phyloP scores from a whole-genome alignment of 2,113 vertebrate species.

The Quiscalus mexicanus region DNA sequence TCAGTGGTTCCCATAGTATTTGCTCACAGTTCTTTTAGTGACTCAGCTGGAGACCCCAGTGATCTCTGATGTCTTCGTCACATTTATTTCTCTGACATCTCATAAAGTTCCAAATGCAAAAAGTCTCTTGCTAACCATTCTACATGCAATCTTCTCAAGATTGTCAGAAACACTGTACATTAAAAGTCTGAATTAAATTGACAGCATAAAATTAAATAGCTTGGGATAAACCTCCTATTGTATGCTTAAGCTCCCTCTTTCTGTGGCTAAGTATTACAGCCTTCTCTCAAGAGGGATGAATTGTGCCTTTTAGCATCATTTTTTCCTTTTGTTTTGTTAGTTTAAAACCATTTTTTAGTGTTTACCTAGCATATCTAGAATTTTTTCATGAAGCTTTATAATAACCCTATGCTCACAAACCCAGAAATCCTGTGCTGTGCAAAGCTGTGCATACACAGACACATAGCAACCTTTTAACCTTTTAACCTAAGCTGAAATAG shows the following conservation, averaged over 20 bases:
- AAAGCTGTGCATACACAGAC: not conserved
- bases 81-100: not conserved
- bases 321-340: not conserved
- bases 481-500: not conserved
- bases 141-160: not conserved
- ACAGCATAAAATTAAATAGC: not conserved
- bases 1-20: constrained; percentile 18
- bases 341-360: not conserved
- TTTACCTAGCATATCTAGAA: not conserved
- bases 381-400: not conserved
- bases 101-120: not conserved
- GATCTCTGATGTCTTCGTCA: not conserved
- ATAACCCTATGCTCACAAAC: not conserved
- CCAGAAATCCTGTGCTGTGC: not conserved
- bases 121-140: not conserved
- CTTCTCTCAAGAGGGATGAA: not conserved
- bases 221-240: not conserved
- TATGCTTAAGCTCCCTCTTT: not conserved
- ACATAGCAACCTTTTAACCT: not conserved
- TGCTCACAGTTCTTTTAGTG: constrained; percentile 1
- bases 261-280: not conserved
- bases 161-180: not conserved
- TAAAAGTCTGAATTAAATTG: not conserved
- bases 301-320: not conserved
- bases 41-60: not conserved